These are phyloP conservation scores for Planococcus citri DNA, from an alignment of 1,140 invertebrate genomes.

Conservation along the genomic window DNA sequence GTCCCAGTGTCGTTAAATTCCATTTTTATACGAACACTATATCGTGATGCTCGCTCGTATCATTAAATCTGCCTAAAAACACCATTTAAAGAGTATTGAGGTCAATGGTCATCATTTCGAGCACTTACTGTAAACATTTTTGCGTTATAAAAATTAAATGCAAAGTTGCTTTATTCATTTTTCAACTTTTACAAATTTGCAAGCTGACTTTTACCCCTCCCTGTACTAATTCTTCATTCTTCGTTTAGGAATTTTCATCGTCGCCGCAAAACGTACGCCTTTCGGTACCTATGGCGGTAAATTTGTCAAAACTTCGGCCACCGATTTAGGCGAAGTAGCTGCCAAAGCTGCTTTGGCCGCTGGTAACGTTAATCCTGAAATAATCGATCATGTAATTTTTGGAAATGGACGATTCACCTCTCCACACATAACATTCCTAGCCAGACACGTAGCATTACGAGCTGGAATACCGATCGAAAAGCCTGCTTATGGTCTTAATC, in stretches of 20 bases:
- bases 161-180: too few species aligned
- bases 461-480: constrained; percentile 69
- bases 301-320: constrained; percentile 67
- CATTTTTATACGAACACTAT: too few species aligned
- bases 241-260: constrained; percentile 81
- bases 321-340: constrained; percentile 72
- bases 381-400: constrained; percentile 71
- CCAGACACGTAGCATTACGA: constrained; percentile 72
- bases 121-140: too few species aligned
- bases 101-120: too few species aligned
- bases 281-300: constrained; percentile 93
- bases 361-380: constrained; percentile 66
- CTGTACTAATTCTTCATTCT: not conserved
- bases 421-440: constrained; percentile 72
- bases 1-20: too few species aligned
- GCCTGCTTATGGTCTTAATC: constrained; percentile 72
- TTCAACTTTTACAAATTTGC: too few species aligned
- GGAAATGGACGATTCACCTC: constrained; percentile 77
- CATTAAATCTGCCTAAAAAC: too few species aligned
- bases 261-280: constrained; percentile 95
- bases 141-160: too few species aligned
- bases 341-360: constrained; percentile 68
- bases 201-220: too few species aligned
- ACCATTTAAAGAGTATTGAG: too few species aligned
- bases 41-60: too few species aligned